These are phyloP conservation scores for Eufriesea mexicana DNA, from an alignment of 1,140 invertebrate genomes.

Conservation along the genomic window DNA sequence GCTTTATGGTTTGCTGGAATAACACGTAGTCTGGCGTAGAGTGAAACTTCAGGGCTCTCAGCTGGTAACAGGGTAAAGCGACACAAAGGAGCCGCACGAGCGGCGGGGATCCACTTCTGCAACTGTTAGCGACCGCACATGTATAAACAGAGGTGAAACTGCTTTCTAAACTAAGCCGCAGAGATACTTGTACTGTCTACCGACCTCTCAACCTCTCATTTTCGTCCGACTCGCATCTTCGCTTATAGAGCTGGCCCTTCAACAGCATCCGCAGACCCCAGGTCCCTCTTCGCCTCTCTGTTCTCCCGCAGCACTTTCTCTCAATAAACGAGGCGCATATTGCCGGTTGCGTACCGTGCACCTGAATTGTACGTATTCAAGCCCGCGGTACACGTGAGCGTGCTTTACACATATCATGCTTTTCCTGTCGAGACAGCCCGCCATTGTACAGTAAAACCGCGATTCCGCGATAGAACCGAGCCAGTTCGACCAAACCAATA, in stretches of 20 bases:
- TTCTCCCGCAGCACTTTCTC: not conserved
- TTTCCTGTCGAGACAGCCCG: conserved; percentile 55
- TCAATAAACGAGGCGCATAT: conserved; percentile 13
- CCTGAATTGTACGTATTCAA: conserved; percentile 17
- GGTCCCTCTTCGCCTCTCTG: not conserved
- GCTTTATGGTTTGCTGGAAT: not conserved
- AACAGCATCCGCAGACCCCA: not conserved
- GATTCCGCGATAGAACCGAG: conserved; percentile 58
- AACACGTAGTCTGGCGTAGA: not conserved
- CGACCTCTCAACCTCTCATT: conserved; percentile 56
- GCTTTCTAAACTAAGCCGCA: conserved; percentile 60
- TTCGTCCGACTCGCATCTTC: conserved; percentile 37
- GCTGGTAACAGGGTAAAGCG: conserved; percentile 13
- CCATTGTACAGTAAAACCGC: conserved; percentile 59
- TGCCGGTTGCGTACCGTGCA: not conserved
- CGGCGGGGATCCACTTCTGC: conserved; percentile 25
- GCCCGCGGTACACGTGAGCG: conserved; percentile 8
- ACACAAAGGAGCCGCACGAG: conserved; percentile 33
- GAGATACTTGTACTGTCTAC: conserved; percentile 60
- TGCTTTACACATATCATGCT: conserved; percentile 55
- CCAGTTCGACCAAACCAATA: conserved; percentile 64
- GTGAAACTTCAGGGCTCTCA: conserved; percentile 10
- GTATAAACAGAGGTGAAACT: conserved; percentile 65
- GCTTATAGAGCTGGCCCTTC: conserved; percentile 6
- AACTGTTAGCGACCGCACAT: conserved; percentile 58